Evolutionary conservation across 2,888 invertebrate genomes (phyloP), one percentile per base, ranked within the genome.

Genomic region (Abrostola triplasia): DNA sequence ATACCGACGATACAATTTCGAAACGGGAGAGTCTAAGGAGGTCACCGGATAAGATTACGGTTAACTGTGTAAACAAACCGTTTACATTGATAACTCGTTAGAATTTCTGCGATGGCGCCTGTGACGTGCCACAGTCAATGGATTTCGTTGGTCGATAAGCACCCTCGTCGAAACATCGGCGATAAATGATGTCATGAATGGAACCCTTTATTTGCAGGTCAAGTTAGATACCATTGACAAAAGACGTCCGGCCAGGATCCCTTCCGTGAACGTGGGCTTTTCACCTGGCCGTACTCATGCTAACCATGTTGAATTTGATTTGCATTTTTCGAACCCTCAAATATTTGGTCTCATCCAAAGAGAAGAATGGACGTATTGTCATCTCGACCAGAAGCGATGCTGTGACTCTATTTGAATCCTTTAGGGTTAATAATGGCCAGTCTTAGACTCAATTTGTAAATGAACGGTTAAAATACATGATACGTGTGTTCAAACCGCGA

Each of bases 31-130:
- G 89, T 90, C 88, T 92, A 94, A 94, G 92, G 92, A 93, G 94
- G 94, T 91, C 93, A 92, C 90, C 90, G 93, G 94, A 94, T 94
- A 94, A 94, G 94, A 94, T 94, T 94, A 93, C 92, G 89, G 90
- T 88, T 92, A 89, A 92, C 93, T 92, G 92, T 90, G 93, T 93
- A 94, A 94, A 94, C 92, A 93, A 92, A 92, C 92, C 91, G 93
- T 92, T 92, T 92, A 92, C 91, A 90, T 92, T 92, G 93, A 94
- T 94, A 93, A 92, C 90, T 92, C 84, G 89, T 88, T 90, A 90
- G 90, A 86, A 88, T 90, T 93, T 92, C 90, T 92, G 92, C 92
- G 89, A 88, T 88, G 92, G 90, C 92, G 92, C 92, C 92, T 89
- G 82, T 90, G 90, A 90, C 90, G 90, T 84, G 76, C 81, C 71